Conservation (phyloP, 2,797 vertebrate species). For the Phaenicophaeus curvirostris region DNA sequence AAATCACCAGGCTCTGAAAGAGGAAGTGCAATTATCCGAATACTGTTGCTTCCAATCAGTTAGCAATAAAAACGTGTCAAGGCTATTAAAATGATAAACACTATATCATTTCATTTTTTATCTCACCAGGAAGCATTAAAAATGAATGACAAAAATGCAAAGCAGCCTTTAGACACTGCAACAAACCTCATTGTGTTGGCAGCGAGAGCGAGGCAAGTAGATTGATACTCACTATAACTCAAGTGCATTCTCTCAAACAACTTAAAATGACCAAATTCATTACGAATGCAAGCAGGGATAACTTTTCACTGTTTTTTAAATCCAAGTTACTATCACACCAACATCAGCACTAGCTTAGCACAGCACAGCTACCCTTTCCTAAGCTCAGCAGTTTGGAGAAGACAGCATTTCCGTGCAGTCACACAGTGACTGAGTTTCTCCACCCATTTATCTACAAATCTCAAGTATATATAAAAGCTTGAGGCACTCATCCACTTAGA, state of each 20-base stretch:
- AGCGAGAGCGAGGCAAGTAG: not conserved
- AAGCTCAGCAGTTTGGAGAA: not conserved
- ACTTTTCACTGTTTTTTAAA: not conserved
- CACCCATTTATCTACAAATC: not conserved
- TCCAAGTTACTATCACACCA: not conserved
- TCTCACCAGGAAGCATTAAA: not conserved
- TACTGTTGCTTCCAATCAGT: not conserved
- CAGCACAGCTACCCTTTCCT: not conserved
- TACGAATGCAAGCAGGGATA: not conserved
- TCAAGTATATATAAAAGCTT: not conserved
- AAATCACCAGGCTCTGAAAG: not conserved
- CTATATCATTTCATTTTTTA: not conserved
- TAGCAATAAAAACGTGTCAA: not conserved
- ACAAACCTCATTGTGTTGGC: fast-evolving
- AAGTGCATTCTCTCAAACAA: not conserved
- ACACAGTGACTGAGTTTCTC: not conserved
- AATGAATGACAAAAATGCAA: conserved; percentile 21
- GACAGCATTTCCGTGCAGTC: not conserved
- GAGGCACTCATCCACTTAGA: not conserved
- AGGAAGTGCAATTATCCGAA: not conserved
- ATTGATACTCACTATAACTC: fast-evolving
- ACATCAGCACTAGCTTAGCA: not conserved
- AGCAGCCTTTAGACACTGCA: not conserved
- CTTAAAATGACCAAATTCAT: not conserved
- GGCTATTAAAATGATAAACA: not conserved